These are phyloP conservation scores for Cyclophora punctaria DNA, from an alignment of 2,888 invertebrate species.

Conservation along the genomic window DNA sequence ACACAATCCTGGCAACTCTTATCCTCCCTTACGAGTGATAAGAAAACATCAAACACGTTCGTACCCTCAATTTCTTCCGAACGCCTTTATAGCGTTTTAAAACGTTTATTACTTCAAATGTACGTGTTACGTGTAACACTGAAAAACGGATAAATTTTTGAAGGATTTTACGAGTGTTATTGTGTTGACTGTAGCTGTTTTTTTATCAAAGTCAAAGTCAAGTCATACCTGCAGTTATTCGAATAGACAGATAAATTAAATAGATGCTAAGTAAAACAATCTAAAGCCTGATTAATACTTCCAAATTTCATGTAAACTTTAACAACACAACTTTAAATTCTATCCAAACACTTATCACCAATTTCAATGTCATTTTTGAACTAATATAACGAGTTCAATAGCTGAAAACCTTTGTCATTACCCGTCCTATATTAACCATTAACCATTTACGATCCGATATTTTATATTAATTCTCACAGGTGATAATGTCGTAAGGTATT, in stretches of 20 bases:
- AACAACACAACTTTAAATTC: too few species aligned
- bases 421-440: conserved; percentile 13
- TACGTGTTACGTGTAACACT: conserved; percentile 33
- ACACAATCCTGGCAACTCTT: conserved; percentile 9
- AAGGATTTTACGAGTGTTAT: conserved; percentile 40
- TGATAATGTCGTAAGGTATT: conserved; percentile 14
- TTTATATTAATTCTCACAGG: conserved; percentile 18
- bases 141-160: conserved; percentile 36
- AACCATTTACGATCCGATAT: conserved; percentile 15
- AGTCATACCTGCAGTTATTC: too few species aligned
- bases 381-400: conserved; percentile 20
- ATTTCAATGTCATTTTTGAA: too few species aligned
- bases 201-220: too few species aligned
- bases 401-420: conserved; percentile 22
- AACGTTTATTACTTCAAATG: conserved; percentile 34
- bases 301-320: too few species aligned
- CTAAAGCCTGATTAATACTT: too few species aligned
- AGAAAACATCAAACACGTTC: conserved; percentile 4
- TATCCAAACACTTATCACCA: too few species aligned
- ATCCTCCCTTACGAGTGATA: conserved; percentile 2
- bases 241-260: too few species aligned
- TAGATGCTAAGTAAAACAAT: too few species aligned
- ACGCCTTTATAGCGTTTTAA: conserved; percentile 32
- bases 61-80: conserved; percentile 29
- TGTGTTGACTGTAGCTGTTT: not conserved